These are phyloP conservation scores for Eurypyga helias DNA, from an alignment of 2,113 vertebrate species.

Conservation along the genomic window DNA sequence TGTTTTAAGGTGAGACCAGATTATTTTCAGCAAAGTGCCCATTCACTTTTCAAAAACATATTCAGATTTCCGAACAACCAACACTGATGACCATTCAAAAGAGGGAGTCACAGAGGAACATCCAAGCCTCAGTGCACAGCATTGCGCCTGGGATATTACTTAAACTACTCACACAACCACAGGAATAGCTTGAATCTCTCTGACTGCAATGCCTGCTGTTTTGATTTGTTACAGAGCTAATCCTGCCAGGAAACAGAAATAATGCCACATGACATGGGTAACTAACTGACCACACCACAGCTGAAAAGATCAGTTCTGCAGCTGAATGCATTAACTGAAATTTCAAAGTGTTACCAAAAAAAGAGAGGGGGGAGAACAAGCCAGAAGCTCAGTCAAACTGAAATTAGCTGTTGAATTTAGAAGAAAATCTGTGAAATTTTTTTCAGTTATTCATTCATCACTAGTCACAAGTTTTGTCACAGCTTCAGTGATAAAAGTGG, in stretches of 20 bases:
- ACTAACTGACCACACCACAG: not conserved
- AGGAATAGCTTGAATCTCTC: not conserved
- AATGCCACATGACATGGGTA: not conserved
- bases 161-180: not conserved
- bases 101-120: accelerated
- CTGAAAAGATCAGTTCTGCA: not conserved
- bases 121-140: not conserved
- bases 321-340: not conserved
- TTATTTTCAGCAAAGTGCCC: not conserved
- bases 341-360: not conserved
- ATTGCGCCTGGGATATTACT: not conserved
- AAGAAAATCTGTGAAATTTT: not conserved
- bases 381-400: not conserved
- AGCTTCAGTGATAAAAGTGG: not conserved
- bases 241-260: not conserved
- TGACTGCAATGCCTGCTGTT: not conserved
- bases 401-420: slow-evolving; percentile 29
- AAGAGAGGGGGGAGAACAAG: not conserved
- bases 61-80: not conserved
- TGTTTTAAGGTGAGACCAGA: not conserved
- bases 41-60: not conserved
- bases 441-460: slow-evolving; percentile 8
- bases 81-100: not conserved
- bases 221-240: not conserved
- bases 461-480: not conserved